Evolutionary conservation across 2,888 invertebrate species (phyloP), one percentile per base, ranked within the genome.

Genomic region (Griposia aprilina): DNA sequence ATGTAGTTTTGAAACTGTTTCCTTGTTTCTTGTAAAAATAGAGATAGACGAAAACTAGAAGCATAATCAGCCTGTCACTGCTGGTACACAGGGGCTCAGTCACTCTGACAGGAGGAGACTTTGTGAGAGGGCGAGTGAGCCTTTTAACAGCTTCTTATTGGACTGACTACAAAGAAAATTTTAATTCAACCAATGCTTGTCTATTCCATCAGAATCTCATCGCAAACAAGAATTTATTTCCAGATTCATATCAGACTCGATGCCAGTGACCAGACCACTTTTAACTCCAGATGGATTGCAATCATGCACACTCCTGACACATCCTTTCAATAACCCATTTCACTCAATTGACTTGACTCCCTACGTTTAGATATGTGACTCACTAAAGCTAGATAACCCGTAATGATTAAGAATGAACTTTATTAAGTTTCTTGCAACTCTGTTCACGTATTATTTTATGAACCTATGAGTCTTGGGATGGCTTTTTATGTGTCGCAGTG

Each of bases 301-400:
- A 55, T 23, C 69, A 75, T 80, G 55, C 65, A 65, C 68, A 52
- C 41, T 69, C 36, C 50, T 50, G 80, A 69, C 81, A 55, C 26
- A 81, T 75, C 69, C 26, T 81, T 75, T 60, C 65, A 80, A 72
- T 48, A 81, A 76, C n/a, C 11, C 45, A 72, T 81, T 81, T 72
- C 70, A 67, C 59, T 74, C 62, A 48, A 72, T 68, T 69, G 50
- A 59, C 15, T 73, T 52, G 3, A 48, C 41, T 65, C n/a, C n/a
- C n/a, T n/a, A n/a, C n/a, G n/a, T n/a, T 73, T 41, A 26, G 50
- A 50, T 50, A 30, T 52, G 7, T 17, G 69, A 75, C 11, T 69
- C 69, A 74, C 23, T 26, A 13, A 65, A 26, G 50, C 30, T 50
- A 26, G 59, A 60, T 52, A 17, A 52, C 7, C 3, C 23, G 48